Conservation (phyloP, 2,888 invertebrate species). For the Leptopterna dolabrata region DNA sequence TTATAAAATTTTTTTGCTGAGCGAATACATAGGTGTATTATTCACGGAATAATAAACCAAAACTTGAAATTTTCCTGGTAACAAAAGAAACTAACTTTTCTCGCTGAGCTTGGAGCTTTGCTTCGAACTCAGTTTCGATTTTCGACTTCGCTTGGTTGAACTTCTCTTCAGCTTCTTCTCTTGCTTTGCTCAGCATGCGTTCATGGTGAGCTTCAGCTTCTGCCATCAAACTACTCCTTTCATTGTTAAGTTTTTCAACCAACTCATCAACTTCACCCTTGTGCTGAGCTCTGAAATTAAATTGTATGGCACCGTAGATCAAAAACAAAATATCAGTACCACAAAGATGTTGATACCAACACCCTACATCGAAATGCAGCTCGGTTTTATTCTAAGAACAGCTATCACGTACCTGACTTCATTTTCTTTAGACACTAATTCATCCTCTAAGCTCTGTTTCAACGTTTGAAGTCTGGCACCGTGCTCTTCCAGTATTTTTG, state of each 20-base stretch:
- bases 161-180: slow-evolving; percentile 62
- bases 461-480: slow-evolving; percentile 56
- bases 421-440: slow-evolving; percentile 65
- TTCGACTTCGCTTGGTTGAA: slow-evolving; percentile 64
- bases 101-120: not conserved
- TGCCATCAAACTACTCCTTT: slow-evolving; percentile 34
- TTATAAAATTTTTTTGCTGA: no score
- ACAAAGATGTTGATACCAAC: no score
- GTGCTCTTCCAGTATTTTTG: slow-evolving; percentile 66
- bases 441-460: slow-evolving; percentile 42
- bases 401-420: slow-evolving; percentile 62
- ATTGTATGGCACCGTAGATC: not conserved
- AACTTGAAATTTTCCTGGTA: no score
- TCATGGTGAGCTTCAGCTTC: slow-evolving; percentile 30
- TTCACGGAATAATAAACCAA: no score
- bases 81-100: slow-evolving; percentile 26
- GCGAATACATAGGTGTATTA: no score
- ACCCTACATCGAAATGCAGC: no score
- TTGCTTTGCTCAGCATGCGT: slow-evolving; percentile 56
- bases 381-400: no score
- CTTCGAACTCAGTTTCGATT: slow-evolving; percentile 63
- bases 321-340: no score
- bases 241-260: slow-evolving; percentile 41
- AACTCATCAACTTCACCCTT: slow-evolving; percentile 43
- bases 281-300: slow-evolving; percentile 37